Percentiles rank a stretch among this genome's conserved stretches.
Evolutionary conservation across 2,888 invertebrate genomes (phyloP).

Genomic region (Platerodrilus igneus): DNA sequence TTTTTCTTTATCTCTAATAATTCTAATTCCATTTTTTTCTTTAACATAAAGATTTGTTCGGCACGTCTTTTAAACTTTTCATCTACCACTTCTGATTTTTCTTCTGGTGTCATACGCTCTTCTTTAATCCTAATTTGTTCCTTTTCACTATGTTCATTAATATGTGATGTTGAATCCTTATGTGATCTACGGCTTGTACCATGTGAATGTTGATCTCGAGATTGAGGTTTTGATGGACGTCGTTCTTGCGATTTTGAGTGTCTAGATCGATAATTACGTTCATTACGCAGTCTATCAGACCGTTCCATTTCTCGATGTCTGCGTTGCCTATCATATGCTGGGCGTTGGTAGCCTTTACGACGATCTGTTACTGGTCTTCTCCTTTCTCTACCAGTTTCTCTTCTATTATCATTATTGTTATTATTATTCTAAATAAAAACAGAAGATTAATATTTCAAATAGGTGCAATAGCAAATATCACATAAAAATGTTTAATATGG

Average conservation of each 20-base stretch:
- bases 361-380: too few species aligned
- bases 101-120: conserved; percentile 26
- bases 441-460: too few species aligned
- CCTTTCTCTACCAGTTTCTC: too few species aligned
- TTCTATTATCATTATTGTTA: too few species aligned
- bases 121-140: conserved; percentile 16
- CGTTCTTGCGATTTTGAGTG: conserved; percentile 36
- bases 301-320: conserved; percentile 21
- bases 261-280: conserved; percentile 25
- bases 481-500: too few species aligned
- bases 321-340: conserved; percentile 19
- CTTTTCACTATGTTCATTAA: conserved; percentile 13
- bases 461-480: too few species aligned
- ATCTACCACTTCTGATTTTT: conserved; percentile 36
- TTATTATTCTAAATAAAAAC: too few species aligned
- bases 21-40: conserved; percentile 59
- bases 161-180: conserved; percentile 27
- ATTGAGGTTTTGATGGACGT: conserved; percentile 33
- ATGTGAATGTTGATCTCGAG: conserved; percentile 45
- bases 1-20: conserved; percentile 55
- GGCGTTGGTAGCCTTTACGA: conserved; percentile 19
- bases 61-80: conserved; percentile 43
- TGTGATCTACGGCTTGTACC: conserved; percentile 47
- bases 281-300: conserved; percentile 12
- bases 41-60: conserved; percentile 52